Evolutionary conservation across 2,113 vertebrate genomes (phyloP).

Genomic region (Isichthys henryi): DNA sequence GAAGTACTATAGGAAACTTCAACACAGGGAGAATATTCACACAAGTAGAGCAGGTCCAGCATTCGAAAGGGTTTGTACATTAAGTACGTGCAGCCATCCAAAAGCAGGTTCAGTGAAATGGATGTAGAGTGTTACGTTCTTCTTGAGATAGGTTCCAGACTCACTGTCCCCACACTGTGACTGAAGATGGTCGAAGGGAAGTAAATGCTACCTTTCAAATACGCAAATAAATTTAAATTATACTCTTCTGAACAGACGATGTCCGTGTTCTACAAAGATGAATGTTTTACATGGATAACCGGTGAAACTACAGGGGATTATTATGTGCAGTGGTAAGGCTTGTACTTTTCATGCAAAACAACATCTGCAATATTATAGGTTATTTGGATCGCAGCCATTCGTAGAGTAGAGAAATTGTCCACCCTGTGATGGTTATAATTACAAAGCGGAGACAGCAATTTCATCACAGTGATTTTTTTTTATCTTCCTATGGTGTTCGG

Average conservation of each 20-base stretch:
- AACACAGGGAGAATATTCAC: neutral
- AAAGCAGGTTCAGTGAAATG: neutral
- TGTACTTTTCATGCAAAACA: neutral
- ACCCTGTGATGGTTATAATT: neutral
- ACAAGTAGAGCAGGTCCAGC: neutral
- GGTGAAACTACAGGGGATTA: neutral
- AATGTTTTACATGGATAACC: neutral
- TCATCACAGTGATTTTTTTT: neutral
- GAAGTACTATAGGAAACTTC: neutral
- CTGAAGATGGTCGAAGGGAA: no score
- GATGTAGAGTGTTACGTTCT: neutral
- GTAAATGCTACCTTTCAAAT: neutral
- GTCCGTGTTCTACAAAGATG: neutral
- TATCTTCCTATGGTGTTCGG: no score
- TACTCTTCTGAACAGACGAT: neutral
- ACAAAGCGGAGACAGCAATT: neutral
- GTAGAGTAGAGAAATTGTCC: neutral
- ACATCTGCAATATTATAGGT: neutral
- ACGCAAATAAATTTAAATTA: neutral
- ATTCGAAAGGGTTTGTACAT: neutral
- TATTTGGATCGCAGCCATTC: neutral
- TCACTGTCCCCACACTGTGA: neutral
- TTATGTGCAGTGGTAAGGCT: neutral
- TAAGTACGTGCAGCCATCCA: neutral
- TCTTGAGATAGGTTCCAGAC: neutral